Conservation (phyloP, 2,888 invertebrate genomes). For the Orthosia incerta region DNA sequence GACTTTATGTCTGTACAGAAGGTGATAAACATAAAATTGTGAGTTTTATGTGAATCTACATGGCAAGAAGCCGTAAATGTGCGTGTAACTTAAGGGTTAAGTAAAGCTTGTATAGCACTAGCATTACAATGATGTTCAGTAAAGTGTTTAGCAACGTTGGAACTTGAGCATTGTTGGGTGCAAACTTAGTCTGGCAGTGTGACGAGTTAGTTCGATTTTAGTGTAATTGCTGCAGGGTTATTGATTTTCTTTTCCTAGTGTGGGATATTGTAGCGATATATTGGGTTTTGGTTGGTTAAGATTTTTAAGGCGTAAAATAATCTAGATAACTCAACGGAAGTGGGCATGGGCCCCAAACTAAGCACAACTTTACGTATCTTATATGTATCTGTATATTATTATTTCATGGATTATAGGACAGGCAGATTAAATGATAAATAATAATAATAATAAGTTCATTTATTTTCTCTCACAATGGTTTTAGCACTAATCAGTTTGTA, state of each 20-base stretch:
- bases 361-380: too few relatives aligned
- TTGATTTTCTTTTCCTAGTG: background rate
- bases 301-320: background rate
- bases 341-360: too few relatives aligned
- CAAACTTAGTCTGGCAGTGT: background rate
- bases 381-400: too few relatives aligned
- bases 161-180: background rate
- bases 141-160: constrained; percentile 8
- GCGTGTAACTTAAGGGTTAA: constrained; percentile 22
- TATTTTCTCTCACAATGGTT: too few relatives aligned
- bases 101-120: constrained; percentile 38
- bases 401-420: too few relatives aligned
- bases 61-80: constrained; percentile 38
- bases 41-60: constrained; percentile 40
- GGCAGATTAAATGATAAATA: too few relatives aligned
- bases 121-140: constrained; percentile 27
- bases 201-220: background rate
- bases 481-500: too few relatives aligned
- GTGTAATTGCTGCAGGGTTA: background rate
- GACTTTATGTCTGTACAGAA: constrained; percentile 3
- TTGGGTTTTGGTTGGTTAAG: background rate
- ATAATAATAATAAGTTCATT: too few relatives aligned
- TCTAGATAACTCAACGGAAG: too few relatives aligned
- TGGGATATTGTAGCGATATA: background rate
- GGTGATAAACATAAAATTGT: constrained; percentile 42